Evolutionary conservation across 2,113 vertebrate genomes (phyloP).

Genomic region (Trichechus manatus): DNA sequence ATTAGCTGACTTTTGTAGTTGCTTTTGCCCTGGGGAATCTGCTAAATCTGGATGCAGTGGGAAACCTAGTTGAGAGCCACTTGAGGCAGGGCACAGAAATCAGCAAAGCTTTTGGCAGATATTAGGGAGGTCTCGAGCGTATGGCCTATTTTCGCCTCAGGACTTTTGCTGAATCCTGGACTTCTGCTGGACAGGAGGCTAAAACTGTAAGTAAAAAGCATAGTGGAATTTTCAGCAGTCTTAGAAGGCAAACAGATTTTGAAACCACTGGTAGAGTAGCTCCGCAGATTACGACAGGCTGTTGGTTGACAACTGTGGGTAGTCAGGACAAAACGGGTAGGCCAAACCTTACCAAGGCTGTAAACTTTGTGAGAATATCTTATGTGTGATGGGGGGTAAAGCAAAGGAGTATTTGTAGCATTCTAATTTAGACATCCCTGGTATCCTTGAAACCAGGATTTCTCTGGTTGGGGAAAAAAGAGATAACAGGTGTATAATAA

Average conservation of each 20-base stretch:
- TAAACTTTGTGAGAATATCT: background rate
- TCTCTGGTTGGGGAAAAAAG: background rate
- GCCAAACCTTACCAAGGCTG: background rate
- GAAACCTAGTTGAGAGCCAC: background rate
- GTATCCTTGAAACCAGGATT: background rate
- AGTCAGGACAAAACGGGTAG: background rate
- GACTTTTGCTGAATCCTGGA: background rate
- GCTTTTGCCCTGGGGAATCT: background rate
- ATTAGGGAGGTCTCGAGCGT: background rate
- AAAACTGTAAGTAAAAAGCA: background rate
- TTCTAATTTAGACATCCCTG: background rate
- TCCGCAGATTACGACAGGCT: background rate
- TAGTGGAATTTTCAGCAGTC: background rate
- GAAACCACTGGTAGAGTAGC: background rate
- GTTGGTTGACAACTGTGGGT: slow-evolving; percentile 20
- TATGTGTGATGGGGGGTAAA: background rate
- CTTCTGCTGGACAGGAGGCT: background rate
- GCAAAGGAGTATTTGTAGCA: background rate
- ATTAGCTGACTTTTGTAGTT: background rate
- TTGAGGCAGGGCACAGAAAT: background rate
- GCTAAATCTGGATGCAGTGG: background rate
- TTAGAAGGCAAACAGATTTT: background rate
- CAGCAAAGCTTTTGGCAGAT: background rate
- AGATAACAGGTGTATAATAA: background rate
- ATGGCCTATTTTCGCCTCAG: background rate